Conservation (phyloP, 1,140 invertebrate genomes). For the Vanessa tameamea region DNA sequence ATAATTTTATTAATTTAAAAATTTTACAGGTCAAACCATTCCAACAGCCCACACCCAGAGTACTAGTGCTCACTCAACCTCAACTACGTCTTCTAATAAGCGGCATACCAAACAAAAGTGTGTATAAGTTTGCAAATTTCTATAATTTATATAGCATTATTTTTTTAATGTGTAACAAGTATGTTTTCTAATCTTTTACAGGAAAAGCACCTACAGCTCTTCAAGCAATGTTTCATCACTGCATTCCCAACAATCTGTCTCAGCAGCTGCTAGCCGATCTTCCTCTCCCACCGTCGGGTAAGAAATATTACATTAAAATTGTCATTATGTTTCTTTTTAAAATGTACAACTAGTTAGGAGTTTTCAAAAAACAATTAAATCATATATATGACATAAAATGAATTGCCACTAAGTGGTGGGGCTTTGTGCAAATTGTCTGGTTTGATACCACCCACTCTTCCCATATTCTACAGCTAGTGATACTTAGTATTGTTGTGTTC, state of each 20-base stretch:
- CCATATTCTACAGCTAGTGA: too few relatives aligned
- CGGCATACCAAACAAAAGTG: slow-evolving; percentile 42
- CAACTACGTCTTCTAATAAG: slow-evolving; percentile 39
- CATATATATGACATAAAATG: too few relatives aligned
- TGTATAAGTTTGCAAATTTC: too few relatives aligned
- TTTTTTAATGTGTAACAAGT: not conserved
- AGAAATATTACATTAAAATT: slow-evolving; percentile 16
- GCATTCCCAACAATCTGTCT: slow-evolving; percentile 49
- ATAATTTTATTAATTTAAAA: not conserved
- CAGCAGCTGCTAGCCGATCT: slow-evolving; percentile 61
- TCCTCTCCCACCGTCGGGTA: slow-evolving; percentile 68
- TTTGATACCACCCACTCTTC: too few relatives aligned
- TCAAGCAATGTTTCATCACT: slow-evolving; percentile 43
- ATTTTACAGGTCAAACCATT: slow-evolving; percentile 51
- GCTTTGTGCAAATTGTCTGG: too few relatives aligned
- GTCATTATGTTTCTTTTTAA: too few relatives aligned
- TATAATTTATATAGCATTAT: too few relatives aligned
- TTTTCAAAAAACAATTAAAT: too few relatives aligned
- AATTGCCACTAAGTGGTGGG: too few relatives aligned
- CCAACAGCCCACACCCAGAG: slow-evolving; percentile 48
- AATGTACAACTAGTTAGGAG: not conserved
- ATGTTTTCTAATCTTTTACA: slow-evolving; percentile 34
- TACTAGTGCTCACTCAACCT: slow-evolving; percentile 47
- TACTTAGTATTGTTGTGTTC: too few relatives aligned
- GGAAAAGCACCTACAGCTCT: slow-evolving; percentile 61